Evolutionary conservation across 2,113 vertebrate species (phyloP).

Genomic region (Coptodon rendalli): DNA sequence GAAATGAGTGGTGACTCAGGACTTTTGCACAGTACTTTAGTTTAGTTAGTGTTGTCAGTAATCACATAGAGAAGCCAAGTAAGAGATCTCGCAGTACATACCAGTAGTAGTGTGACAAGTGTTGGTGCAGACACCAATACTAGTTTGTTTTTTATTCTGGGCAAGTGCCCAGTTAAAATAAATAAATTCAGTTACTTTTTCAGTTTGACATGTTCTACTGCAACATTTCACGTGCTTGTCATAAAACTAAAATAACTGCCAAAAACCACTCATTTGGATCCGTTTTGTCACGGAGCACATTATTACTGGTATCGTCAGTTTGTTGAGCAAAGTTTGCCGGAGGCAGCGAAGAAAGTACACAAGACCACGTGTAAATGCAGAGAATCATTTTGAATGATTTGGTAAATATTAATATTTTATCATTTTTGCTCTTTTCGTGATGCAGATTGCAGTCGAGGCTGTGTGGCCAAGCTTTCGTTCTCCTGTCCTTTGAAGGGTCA

Average conservation of each 20-base stretch:
- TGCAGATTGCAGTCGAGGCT: constrained; percentile 77
- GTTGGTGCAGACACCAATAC: neutral
- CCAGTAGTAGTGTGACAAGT: neutral
- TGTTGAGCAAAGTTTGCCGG: neutral
- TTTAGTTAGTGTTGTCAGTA: neutral
- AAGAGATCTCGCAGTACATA: neutral
- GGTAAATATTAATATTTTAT: neutral
- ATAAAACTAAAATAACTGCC: neutral
- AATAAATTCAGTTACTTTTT: neutral
- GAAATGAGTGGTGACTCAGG: neutral
- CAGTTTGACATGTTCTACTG: neutral
- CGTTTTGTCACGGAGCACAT: neutral
- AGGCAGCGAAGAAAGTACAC: neutral
- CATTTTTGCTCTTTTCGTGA: neutral
- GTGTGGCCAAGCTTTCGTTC: constrained; percentile 86
- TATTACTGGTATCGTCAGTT: neutral
- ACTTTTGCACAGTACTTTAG: neutral
- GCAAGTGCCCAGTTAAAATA: neutral
- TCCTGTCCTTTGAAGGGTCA: constrained; percentile 88
- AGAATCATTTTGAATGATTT: neutral
- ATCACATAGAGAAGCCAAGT: neutral
- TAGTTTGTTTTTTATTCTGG: neutral
- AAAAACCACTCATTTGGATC: neutral
- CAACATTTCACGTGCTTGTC: neutral
- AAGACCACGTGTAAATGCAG: neutral